These are phyloP conservation scores for Pocillopora verrucosa DNA, from an alignment of 64 coral and sea anemone genomes.

Conservation along the genomic window DNA sequence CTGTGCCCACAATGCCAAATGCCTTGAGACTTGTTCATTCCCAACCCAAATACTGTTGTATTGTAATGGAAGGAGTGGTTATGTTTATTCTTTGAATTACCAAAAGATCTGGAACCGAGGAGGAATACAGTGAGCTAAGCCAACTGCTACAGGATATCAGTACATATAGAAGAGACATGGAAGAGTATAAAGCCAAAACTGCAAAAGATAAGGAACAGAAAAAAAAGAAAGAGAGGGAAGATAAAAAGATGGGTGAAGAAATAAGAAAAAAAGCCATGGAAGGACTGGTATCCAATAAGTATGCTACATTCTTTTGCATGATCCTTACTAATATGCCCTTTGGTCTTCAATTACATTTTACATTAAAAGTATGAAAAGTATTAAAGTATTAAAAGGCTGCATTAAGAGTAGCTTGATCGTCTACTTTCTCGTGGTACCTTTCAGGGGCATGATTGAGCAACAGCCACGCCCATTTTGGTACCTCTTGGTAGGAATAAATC, in stretches of 20 bases:
- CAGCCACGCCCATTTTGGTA: conserved; percentile 34
- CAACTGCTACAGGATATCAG: conserved; percentile 32
- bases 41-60: conserved; percentile 21
- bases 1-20: conserved; percentile 39
- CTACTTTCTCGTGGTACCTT: conserved; percentile 34
- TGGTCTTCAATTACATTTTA: conserved; percentile 28
- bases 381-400: too few relatives aligned
- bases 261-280: conserved; percentile 24
- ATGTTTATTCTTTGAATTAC: too few relatives aligned
- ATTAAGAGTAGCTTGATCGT: conserved; percentile 22
- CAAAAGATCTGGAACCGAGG: too few relatives aligned
- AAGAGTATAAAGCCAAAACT: too few relatives aligned
- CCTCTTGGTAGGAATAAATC: conserved; percentile 22
- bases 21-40: conserved; percentile 36
- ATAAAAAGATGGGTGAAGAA: conserved; percentile 37
- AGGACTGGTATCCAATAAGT: too few relatives aligned
- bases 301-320: conserved; percentile 33
- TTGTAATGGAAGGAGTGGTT: conserved; percentile 25
- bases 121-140: too few relatives aligned
- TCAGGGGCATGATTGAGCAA: conserved; percentile 22
- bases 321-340: conserved; percentile 29
- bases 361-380: too few relatives aligned
- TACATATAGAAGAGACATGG: conserved; percentile 29
- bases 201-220: conserved; percentile 36
- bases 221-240: conserved; percentile 36